phyloP scores from a whole-genome alignment of 2,113 vertebrate species.

The Diadophis punctatus region DNA sequence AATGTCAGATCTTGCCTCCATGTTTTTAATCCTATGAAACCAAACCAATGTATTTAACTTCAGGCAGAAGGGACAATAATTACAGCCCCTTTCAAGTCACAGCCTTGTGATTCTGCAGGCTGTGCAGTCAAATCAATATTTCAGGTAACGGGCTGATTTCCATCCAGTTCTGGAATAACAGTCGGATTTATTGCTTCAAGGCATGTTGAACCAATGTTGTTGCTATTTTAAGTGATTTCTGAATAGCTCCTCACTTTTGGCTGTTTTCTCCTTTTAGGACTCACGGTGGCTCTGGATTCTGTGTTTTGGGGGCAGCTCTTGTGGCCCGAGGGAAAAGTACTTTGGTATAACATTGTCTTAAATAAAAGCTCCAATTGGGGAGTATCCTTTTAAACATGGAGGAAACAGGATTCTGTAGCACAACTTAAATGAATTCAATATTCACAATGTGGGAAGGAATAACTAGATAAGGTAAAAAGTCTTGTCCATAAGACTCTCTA shows the following conservation, averaged over 20 bases:
- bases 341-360: slow-evolving; percentile 92
- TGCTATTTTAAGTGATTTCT: not conserved
- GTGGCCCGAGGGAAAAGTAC: slow-evolving; percentile 93
- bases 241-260: slow-evolving; percentile 4
- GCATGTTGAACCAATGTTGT: not conserved
- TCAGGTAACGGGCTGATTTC: not conserved
- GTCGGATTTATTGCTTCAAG: not conserved
- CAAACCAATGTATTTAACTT: not conserved
- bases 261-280: slow-evolving; percentile 65
- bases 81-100: not conserved
- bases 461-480: not conserved
- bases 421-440: not conserved
- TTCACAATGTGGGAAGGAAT: not conserved
- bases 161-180: not conserved
- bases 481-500: not conserved
- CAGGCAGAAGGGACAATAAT: not conserved
- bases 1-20: not conserved
- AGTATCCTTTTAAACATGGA: slow-evolving; percentile 81
- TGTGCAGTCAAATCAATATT: not conserved
- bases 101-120: not conserved
- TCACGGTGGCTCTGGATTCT: slow-evolving; percentile 86
- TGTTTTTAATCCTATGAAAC: not conserved
- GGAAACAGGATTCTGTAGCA: not conserved
- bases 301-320: slow-evolving; percentile 83
- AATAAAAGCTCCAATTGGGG: slow-evolving; percentile 97